Evolutionary conservation across 2,797 vertebrate species (phyloP).

Genomic region (Coregonus suidteri): DNA sequence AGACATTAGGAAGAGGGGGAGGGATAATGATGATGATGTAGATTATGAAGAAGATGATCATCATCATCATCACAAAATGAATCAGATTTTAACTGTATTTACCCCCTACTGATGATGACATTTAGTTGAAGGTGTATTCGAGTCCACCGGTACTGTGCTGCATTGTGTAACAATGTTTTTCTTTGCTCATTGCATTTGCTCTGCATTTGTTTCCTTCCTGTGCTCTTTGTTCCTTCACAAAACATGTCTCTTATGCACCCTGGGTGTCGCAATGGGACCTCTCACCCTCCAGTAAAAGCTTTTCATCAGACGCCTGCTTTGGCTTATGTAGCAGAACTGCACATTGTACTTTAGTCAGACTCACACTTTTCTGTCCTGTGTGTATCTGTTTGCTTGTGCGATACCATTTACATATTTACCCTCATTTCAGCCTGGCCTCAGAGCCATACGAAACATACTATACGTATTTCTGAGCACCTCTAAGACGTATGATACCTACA

Average conservation of each 20-base stretch:
- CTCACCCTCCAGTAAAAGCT: constrained; percentile 59
- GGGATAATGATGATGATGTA: background rate
- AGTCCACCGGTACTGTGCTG: constrained; percentile 31
- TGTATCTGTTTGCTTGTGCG: constrained; percentile 32
- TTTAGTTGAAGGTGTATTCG: constrained; percentile 31
- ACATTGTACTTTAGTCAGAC: constrained; percentile 29
- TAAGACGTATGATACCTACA: too few relatives aligned
- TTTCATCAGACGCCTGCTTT: constrained; percentile 49
- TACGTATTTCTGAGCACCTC: too few relatives aligned
- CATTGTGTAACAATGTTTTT: constrained; percentile 50
- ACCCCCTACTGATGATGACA: constrained; percentile 9
- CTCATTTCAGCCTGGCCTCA: background rate
- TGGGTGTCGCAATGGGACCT: constrained; percentile 58
- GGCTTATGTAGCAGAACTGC: constrained; percentile 40
- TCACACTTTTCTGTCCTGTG: constrained; percentile 26
- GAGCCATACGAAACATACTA: too few relatives aligned
- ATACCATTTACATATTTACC: too few relatives aligned
- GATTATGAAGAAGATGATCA: too few relatives aligned
- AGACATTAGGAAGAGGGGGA: background rate
- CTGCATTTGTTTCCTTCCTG: constrained; percentile 35
- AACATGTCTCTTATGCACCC: constrained; percentile 59
- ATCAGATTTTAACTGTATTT: constrained; percentile 18
- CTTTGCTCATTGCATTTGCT: constrained; percentile 50
- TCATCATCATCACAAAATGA: constrained; percentile 17
- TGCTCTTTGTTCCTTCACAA: constrained; percentile 63